A percentile compares a stretch with the other conserved stretches of the same genome.
Conservation (phyloP, 2,797 vertebrate genomes). For the Tragelaphus eurycerus region DNA sequence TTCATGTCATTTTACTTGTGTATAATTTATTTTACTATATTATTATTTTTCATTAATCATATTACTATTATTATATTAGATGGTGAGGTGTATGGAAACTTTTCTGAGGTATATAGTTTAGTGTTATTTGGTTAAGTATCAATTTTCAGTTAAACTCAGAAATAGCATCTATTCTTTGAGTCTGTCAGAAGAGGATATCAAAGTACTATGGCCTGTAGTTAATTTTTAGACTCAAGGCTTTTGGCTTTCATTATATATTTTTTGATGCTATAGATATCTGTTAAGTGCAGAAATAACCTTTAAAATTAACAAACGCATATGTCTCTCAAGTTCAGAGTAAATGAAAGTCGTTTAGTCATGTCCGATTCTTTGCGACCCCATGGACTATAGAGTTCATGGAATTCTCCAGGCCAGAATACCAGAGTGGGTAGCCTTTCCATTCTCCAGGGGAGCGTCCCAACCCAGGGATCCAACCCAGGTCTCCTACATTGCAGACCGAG, state of each 20-base stretch:
- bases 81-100: background rate
- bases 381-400: background rate
- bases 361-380: background rate
- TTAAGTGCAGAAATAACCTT: background rate
- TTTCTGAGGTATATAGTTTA: background rate
- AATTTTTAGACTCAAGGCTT: background rate
- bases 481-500: background rate
- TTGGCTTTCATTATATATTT: background rate
- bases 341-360: background rate
- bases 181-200: background rate
- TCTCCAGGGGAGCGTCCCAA: background rate
- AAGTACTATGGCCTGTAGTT: background rate
- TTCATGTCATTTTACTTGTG: background rate
- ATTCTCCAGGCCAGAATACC: background rate
- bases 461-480: background rate
- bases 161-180: background rate
- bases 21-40: background rate
- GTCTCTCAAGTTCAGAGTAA: background rate
- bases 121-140: background rate
- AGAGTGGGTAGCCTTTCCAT: background rate
- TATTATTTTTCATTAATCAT: background rate
- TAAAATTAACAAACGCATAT: background rate
- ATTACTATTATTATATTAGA: background rate
- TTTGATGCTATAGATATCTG: background rate
- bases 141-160: background rate